Base-by-base conservation (phyloP, 2,888 invertebrate species). In the Crepidodera aurea region DNA sequence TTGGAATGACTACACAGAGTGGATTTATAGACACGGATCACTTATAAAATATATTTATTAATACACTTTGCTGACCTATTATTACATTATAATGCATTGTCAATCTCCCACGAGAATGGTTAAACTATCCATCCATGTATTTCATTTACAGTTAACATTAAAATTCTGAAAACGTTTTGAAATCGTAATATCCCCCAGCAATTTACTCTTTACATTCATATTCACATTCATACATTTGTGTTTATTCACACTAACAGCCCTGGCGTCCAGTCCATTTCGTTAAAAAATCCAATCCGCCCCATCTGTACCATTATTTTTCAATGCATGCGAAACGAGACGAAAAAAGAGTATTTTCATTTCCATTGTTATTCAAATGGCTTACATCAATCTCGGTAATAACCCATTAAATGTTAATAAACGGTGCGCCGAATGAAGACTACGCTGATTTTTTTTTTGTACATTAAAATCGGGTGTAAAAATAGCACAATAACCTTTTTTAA, bases 321-420 rank as follows among this genome's bases (percentile, higher is more conserved):
- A 27, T 48, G 48, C 48, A 27, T 29, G 48, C 15, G 16, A 48
- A 48, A 27, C 27, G 29, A 12, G 29, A 13, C 16, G 42, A 42
- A n/a, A 48, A 29, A 48, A 48, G 29, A n/a, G 48, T 48, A 27
- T 48, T 48, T 48, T 48, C 48, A 48, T 48, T 48, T 48, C 51
- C 39, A 51, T 51, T 51, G 39, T 37, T 51, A 51, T 51, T 39
- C 39, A 51, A 51, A 51, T 51, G 51, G 39, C 51, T 34, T 51
- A 18, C 39, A 51, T 51, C 51, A 51, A 51, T 51, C 27, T 44
- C 15, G 15, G 48, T 48, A 48, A 27, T 27, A 48, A 48, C 18
- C 27, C 25, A 29, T 48, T 48, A 48, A 48, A 27, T 27, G 19
- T 44, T 42, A 42, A 42, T 42, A 42, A 42, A 42, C 44, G 44